These are phyloP conservation scores for Drosophila jambulina DNA, from an alignment of 1,140 invertebrate genomes.

Conservation along the genomic window DNA sequence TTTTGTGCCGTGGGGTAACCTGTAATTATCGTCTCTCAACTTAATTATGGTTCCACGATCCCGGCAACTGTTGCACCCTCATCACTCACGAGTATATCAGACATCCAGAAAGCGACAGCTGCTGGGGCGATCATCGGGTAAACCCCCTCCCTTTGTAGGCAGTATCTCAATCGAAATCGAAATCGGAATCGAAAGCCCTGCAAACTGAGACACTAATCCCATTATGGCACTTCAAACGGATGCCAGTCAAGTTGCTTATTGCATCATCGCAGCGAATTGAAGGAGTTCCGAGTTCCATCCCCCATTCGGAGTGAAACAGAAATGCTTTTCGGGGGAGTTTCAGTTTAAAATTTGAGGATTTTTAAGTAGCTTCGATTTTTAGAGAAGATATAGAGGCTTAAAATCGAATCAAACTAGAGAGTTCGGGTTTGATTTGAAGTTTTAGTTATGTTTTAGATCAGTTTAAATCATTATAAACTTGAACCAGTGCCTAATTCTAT, in stretches of 20 bases:
- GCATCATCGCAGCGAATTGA: slow-evolving; percentile 29
- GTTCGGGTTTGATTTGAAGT: background rate
- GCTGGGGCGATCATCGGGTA: slow-evolving; percentile 19
- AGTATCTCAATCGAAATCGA: slow-evolving; percentile 8
- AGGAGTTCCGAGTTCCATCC: slow-evolving; percentile 11
- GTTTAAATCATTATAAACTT: background rate
- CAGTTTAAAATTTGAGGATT: slow-evolving; percentile 5
- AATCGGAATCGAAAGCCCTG: slow-evolving; percentile 25
- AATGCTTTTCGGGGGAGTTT: background rate
- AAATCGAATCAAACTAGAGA: background rate
- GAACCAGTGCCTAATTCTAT: background rate
- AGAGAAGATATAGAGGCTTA: background rate
- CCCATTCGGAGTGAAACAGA: background rate
- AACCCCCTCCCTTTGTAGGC: slow-evolving; percentile 1
- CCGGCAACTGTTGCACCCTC: slow-evolving; percentile 58
- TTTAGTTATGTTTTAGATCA: background rate
- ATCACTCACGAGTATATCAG: slow-evolving; percentile 25
- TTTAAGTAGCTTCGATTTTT: slow-evolving; percentile 4
- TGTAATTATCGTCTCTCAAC: slow-evolving; percentile 50
- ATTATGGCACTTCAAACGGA: slow-evolving; percentile 74
- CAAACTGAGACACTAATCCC: slow-evolving; percentile 56
- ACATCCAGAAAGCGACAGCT: slow-evolving; percentile 26
- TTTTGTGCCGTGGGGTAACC: slow-evolving; percentile 18
- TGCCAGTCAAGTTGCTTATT: slow-evolving; percentile 43
- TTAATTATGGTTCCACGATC: slow-evolving; percentile 63